These are phyloP conservation scores for Tetraodon nigroviridis DNA, from an alignment of 2,113 vertebrate genomes.

Conservation along the genomic window DNA sequence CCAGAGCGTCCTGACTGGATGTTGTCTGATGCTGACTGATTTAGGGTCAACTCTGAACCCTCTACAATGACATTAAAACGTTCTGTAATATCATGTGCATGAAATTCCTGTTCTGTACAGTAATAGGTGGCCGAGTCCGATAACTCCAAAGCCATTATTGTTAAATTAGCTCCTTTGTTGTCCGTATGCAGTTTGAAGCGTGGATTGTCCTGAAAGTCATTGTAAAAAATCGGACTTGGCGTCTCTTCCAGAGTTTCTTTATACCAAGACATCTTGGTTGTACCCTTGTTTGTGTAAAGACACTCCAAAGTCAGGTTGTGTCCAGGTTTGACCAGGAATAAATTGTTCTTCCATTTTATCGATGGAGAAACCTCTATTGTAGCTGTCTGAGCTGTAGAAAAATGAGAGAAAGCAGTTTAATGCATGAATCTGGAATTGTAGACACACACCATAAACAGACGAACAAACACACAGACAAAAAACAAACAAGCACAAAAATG, in stretches of 20 bases:
- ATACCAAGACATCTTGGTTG: constrained; percentile 32
- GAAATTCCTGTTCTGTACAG: constrained; percentile 4
- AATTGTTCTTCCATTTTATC: too few relatives aligned
- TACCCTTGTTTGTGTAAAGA: not conserved
- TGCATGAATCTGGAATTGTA: too few relatives aligned
- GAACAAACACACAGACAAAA: not conserved
- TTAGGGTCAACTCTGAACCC: too few relatives aligned
- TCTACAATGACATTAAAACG: too few relatives aligned
- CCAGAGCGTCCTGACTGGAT: too few relatives aligned
- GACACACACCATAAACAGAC: too few relatives aligned
- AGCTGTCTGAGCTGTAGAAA: too few relatives aligned
- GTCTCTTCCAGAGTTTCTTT: constrained; percentile 24
- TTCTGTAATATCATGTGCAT: accelerated
- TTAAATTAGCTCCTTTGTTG: constrained; percentile 17
- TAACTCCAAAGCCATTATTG: constrained; percentile 14
- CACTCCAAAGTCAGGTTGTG: constrained; percentile 30
- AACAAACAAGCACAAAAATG: too few relatives aligned
- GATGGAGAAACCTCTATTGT: too few relatives aligned
- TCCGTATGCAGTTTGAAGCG: constrained; percentile 12
- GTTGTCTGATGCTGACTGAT: not conserved
- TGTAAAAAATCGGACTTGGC: not conserved
- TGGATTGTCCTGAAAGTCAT: constrained; percentile 31
- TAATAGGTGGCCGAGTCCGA: constrained; percentile 55
- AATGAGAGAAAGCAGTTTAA: too few relatives aligned
- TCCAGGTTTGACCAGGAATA: constrained; percentile 2